Base-by-base conservation (phyloP, 1,140 invertebrate species). In the Patella vulgata region DNA sequence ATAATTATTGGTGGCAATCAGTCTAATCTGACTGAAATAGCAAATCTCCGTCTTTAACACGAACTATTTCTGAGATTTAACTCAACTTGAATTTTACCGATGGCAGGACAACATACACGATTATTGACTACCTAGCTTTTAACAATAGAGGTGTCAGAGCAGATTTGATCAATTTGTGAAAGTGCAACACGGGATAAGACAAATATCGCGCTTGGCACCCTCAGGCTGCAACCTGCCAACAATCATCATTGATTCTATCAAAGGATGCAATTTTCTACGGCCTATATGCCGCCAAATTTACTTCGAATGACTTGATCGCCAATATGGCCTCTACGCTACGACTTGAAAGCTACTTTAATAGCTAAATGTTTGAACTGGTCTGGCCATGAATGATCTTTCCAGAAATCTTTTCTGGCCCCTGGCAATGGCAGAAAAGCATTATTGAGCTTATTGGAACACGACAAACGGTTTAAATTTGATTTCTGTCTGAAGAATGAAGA, bases 221-320 rank as follows among this genome's bases (percentile, higher is more conserved):
- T n/a, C 14, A 3, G 33, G 52, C 31, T 21, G 14, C 40, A 52
- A 30, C 19, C 21, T 39, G 52, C 27, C 36, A 27, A 54, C 52
- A 40, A 54, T 21, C 17, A 30, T 21, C 33, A 33, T 54, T 54
- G 52, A 54, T 54, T 54, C 19, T 33, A 36, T 54, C 52, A 54
- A 54, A 54, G 52, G 36, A 54, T 54, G 52, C 36, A 54, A 54
- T 54, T 54, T 54, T 36, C 52, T 40, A 36, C 27, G 52, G 19
- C 33, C n/a, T 36, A 54, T 33, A n/a, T 19, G 52, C 33, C 31
- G 30, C 31, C 31, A 33, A 27, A 33, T 23, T 23, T 28, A 28
- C 46, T 17, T 48, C 46, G 28, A 23, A 48, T 25, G 46, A 23
- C 46, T 28, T 48, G 33, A 36, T 36, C 5, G 14, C 33, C 5